A percentile compares a stretch with the other conserved stretches of the same genome.
Conservation (phyloP, 2,888 invertebrate genomes). For the Sarcophaga rosellei region DNA sequence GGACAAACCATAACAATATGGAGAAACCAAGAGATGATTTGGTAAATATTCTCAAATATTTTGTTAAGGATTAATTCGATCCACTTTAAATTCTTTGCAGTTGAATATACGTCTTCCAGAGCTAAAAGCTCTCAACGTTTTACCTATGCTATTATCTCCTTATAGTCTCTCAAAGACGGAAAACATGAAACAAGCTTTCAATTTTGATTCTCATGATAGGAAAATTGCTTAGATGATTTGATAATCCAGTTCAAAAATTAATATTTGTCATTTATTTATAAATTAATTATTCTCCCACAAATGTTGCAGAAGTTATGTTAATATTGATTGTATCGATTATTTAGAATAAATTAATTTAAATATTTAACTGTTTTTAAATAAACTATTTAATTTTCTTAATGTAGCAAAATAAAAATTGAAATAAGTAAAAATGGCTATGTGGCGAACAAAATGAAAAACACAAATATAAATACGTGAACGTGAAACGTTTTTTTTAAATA, state of each 20-base stretch:
- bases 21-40: conserved; percentile 72
- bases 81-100: conserved; percentile 64
- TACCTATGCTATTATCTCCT: conserved; percentile 79
- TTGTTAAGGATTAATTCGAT: neutral
- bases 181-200: conserved; percentile 79
- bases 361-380: conserved; percentile 49
- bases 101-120: conserved; percentile 79
- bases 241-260: conserved; percentile 32
- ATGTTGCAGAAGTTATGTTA: conserved; percentile 22
- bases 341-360: conserved; percentile 42
- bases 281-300: conserved; percentile 9
- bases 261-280: conserved; percentile 29
- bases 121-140: conserved; percentile 75
- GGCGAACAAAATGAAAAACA: conserved; percentile 45
- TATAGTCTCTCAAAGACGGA: conserved; percentile 80
- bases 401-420: conserved; percentile 42
- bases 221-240: conserved; percentile 75
- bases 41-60: conserved; percentile 67
- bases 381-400: conserved; percentile 37
- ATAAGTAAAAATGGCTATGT: conserved; percentile 55
- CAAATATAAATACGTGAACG: neutral
- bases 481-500: conserved; percentile 39
- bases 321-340: conserved; percentile 38
- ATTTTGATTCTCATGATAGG: conserved; percentile 79
- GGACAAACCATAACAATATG: conserved; percentile 72